phyloP scores from a whole-genome alignment of 1,140 invertebrate genomes.

The Andrena cerasifolii region DNA sequence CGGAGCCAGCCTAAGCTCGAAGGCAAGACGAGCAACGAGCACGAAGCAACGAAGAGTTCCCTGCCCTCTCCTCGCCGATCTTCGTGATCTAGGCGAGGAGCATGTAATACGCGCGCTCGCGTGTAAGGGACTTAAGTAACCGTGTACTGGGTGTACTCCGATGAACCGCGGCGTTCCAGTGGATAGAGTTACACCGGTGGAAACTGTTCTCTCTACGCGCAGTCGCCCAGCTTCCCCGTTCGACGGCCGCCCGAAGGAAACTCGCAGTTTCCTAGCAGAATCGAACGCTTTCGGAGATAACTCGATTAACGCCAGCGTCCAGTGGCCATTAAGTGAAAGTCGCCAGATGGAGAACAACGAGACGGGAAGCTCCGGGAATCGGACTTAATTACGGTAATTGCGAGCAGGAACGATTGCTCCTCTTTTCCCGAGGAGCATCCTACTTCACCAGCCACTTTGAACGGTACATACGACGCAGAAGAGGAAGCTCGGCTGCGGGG shows the following conservation, averaged over 20 bases:
- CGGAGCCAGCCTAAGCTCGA: not conserved
- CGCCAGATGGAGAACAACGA: slow-evolving; percentile 1
- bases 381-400: slow-evolving; percentile 32
- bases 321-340: slow-evolving; percentile 33
- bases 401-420: not conserved
- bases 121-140: slow-evolving; percentile 2
- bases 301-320: slow-evolving; percentile 16
- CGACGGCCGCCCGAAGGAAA: slow-evolving; percentile 33
- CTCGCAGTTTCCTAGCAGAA: slow-evolving; percentile 9
- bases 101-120: slow-evolving; percentile 7
- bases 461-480: too few species aligned
- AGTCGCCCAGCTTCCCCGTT: too few species aligned
- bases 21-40: too few species aligned
- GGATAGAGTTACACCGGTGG: too few species aligned
- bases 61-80: not conserved
- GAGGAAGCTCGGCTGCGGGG: too few species aligned
- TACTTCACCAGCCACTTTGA: too few species aligned
- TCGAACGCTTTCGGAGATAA: slow-evolving; percentile 34
- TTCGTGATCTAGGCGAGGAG: slow-evolving; percentile 1
- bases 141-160: slow-evolving; percentile 1
- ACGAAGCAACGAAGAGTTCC: slow-evolving; percentile 7
- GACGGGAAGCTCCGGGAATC: not conserved
- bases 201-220: too few species aligned
- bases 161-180: not conserved
- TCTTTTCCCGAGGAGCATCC: not conserved